phyloP scores from a whole-genome alignment of 2,113 vertebrate genomes.

The Parus major region DNA sequence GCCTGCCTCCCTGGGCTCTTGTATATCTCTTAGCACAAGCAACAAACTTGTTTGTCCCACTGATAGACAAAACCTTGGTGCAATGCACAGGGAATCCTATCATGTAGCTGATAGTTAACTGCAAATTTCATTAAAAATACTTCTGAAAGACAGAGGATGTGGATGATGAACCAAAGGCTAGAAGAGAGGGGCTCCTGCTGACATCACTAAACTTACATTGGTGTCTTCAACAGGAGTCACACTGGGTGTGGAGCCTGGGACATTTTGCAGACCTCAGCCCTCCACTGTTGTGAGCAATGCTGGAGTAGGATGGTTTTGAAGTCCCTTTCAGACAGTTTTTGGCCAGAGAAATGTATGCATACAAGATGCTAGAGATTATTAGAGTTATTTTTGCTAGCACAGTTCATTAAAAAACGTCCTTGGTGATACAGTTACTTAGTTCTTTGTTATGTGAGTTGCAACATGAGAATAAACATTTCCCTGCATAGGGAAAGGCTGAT shows the following conservation, averaged over 20 bases:
- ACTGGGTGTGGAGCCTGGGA: background rate
- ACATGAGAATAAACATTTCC: background rate
- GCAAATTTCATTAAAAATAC: background rate
- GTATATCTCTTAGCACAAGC: background rate
- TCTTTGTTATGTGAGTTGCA: background rate
- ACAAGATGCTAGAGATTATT: background rate
- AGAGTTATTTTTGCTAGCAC: background rate
- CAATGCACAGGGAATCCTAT: background rate
- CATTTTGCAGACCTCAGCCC: background rate
- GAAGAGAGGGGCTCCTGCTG: background rate
- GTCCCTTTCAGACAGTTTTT: background rate
- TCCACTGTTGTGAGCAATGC: background rate
- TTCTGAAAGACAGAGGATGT: background rate
- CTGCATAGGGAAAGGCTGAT: background rate
- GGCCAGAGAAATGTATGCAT: background rate
- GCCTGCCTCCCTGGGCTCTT: background rate
- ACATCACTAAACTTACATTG: background rate
- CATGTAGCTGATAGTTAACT: background rate
- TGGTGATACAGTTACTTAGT: background rate
- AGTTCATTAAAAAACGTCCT: background rate
- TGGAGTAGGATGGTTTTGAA: background rate
- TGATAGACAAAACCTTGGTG: background rate
- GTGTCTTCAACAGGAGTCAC: background rate
- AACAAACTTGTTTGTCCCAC: background rate
- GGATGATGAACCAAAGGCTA: background rate